Conservation (phyloP, 2,797 vertebrate genomes). For the Tolypeutes matacus region DNA sequence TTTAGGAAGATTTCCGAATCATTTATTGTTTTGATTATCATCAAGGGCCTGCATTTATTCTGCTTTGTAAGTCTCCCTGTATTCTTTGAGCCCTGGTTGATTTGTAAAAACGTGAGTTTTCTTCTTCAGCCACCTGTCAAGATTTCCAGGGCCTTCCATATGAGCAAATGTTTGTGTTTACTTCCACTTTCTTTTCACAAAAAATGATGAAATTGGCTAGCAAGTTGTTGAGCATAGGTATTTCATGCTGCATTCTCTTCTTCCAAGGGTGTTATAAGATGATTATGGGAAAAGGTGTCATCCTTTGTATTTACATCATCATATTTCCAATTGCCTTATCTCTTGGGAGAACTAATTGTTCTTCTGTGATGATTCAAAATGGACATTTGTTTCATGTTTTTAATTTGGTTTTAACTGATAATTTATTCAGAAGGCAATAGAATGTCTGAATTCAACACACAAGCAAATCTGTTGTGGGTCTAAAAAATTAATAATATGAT, state of each 20-base stretch:
- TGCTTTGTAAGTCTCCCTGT: slow-evolving; percentile 47
- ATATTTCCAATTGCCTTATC: slow-evolving; percentile 40
- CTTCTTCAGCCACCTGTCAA: slow-evolving; percentile 62
- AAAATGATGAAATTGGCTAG: slow-evolving; percentile 73
- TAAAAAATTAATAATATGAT: slow-evolving; percentile 31
- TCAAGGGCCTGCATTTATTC: not conserved
- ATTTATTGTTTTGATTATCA: not conserved
- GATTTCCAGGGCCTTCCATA: slow-evolving; percentile 54
- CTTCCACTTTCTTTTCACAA: not conserved
- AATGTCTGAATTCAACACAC: slow-evolving; percentile 66
- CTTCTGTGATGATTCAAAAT: slow-evolving; percentile 54
- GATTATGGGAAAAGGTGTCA: slow-evolving; percentile 24
- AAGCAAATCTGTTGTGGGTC: slow-evolving; percentile 64
- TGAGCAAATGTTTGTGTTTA: slow-evolving; percentile 56
- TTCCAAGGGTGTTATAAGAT: not conserved
- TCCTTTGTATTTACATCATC: slow-evolving; percentile 50
- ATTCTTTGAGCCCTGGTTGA: slow-evolving; percentile 56
- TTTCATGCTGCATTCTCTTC: slow-evolving; percentile 37
- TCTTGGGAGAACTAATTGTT: slow-evolving; percentile 58
- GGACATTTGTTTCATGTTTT: slow-evolving; percentile 63
- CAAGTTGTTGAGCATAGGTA: slow-evolving; percentile 60
- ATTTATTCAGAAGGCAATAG: slow-evolving; percentile 70
- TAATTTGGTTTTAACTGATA: slow-evolving; percentile 64
- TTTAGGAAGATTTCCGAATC: not conserved
- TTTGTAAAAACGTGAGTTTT: slow-evolving; percentile 66